These are phyloP conservation scores for Euthynnus affinis DNA, from an alignment of 2,797 vertebrate species.

Conservation along the genomic window DNA sequence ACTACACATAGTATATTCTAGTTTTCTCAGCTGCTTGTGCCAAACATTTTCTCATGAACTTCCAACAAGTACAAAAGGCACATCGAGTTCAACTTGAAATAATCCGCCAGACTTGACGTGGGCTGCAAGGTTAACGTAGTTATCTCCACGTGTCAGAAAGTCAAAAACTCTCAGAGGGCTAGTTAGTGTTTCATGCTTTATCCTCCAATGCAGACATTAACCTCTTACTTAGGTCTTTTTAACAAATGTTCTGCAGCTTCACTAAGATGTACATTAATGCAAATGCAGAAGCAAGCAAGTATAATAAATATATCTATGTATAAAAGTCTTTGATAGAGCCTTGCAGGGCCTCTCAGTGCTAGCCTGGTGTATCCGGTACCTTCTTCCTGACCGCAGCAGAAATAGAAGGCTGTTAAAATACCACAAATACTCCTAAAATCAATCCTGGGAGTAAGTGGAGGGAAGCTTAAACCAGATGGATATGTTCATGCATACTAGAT, in stretches of 20 bases:
- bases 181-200: background rate
- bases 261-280: background rate
- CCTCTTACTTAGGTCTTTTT: background rate
- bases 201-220: background rate
- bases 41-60: slow-evolving; percentile 19
- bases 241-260: background rate
- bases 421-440: too few relatives aligned
- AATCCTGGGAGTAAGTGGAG: background rate
- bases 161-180: background rate
- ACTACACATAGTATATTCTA: background rate
- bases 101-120: background rate
- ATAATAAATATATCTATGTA: too few relatives aligned
- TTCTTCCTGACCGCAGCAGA: too few relatives aligned
- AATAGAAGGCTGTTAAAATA: too few relatives aligned
- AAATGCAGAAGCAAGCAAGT: background rate
- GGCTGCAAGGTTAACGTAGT: slow-evolving; percentile 18
- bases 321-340: background rate
- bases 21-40: slow-evolving; percentile 32
- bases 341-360: too few relatives aligned
- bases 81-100: slow-evolving; percentile 6
- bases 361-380: too few relatives aligned
- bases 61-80: slow-evolving; percentile 2
- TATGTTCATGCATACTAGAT: background rate
- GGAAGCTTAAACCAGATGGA: background rate
- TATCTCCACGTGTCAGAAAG: background rate